Conservation (phyloP, 2,888 invertebrate genomes). For the Eristalis arbustorum region DNA sequence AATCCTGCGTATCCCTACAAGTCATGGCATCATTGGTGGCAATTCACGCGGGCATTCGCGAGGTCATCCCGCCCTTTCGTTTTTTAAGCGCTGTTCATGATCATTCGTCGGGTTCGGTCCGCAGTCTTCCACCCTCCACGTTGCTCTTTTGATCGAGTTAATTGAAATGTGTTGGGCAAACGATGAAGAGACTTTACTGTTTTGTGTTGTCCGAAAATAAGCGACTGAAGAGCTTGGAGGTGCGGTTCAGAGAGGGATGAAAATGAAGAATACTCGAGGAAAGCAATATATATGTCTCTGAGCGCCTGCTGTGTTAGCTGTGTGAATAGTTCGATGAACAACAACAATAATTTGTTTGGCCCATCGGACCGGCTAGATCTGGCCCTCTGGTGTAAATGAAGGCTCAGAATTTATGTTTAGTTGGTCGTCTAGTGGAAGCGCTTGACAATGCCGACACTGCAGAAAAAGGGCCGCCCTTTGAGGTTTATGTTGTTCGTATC, state of each 20-base stretch:
- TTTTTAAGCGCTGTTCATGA: background rate
- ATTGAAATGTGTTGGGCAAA: constrained; percentile 52
- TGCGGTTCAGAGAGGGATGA: background rate
- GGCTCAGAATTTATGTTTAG: constrained; percentile 30
- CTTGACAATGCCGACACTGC: background rate
- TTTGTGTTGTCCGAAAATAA: background rate
- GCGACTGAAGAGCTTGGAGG: background rate
- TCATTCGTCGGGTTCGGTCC: background rate
- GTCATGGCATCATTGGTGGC: constrained; percentile 21
- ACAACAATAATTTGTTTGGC: background rate
- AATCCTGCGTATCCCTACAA: background rate
- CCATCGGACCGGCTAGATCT: background rate
- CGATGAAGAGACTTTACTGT: constrained; percentile 17
- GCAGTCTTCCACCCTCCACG: background rate
- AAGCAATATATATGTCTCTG: background rate
- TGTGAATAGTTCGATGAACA: background rate
- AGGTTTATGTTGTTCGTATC: constrained; percentile 19
- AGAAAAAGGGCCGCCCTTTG: constrained; percentile 3
- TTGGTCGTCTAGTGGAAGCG: background rate
- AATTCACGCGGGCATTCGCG: constrained; percentile 55
- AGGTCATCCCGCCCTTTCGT: constrained; percentile 25
- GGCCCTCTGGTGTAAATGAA: background rate
- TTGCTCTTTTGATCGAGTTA: constrained; percentile 58
- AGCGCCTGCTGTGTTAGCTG: background rate
- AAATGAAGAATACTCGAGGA: background rate